A percentile compares a stretch with the other conserved stretches of the same genome.
Evolutionary conservation across 2,888 invertebrate species (phyloP).

Genomic region (Caenorhabditis panamensis): DNA sequence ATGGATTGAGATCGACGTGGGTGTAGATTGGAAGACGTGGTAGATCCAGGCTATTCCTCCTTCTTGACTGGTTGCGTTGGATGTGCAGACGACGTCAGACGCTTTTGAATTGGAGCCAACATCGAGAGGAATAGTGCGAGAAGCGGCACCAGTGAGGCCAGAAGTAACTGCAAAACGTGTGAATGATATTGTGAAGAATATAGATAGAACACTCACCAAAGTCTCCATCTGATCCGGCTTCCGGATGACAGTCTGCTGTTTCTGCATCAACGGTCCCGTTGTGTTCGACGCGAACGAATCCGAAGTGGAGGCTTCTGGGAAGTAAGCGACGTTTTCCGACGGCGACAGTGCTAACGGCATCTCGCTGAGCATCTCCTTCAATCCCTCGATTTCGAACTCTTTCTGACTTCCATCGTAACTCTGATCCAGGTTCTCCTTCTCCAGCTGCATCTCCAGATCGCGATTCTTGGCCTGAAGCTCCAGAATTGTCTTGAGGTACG

Average conservation of each 20-base stretch:
- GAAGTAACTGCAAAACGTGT: conserved; percentile 61
- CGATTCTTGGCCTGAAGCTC: conserved; percentile 58
- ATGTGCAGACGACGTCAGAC: conserved; percentile 21
- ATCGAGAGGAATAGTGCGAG: conserved; percentile 61
- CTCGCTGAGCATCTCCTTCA: neutral
- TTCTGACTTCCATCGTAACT: conserved; percentile 1
- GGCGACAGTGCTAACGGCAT: conserved; percentile 43
- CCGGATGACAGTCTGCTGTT: conserved; percentile 14
- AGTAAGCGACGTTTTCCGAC: conserved; percentile 32
- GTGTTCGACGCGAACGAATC: conserved; percentile 18
- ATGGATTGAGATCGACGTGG: neutral
- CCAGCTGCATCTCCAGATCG: conserved; percentile 27
- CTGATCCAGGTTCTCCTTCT: conserved; percentile 17
- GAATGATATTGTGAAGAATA: neutral
- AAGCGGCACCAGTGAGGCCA: conserved; percentile 66
- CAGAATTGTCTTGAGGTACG: conserved; percentile 63
- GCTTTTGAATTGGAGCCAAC: conserved; percentile 61
- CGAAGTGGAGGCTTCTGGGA: conserved; percentile 18
- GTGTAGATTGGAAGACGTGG: neutral
- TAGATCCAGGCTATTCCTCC: conserved; percentile 7
- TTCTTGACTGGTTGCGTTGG: conserved; percentile 14
- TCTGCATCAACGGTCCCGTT: conserved; percentile 16
- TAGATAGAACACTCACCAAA: conserved; percentile 17
- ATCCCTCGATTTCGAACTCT: neutral
- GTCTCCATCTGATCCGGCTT: conserved; percentile 19